A percentile compares a stretch with the other conserved stretches of the same genome.
phyloP scores from a whole-genome alignment of 1,140 invertebrate genomes.

The Leptinotarsa defecta region DNA sequence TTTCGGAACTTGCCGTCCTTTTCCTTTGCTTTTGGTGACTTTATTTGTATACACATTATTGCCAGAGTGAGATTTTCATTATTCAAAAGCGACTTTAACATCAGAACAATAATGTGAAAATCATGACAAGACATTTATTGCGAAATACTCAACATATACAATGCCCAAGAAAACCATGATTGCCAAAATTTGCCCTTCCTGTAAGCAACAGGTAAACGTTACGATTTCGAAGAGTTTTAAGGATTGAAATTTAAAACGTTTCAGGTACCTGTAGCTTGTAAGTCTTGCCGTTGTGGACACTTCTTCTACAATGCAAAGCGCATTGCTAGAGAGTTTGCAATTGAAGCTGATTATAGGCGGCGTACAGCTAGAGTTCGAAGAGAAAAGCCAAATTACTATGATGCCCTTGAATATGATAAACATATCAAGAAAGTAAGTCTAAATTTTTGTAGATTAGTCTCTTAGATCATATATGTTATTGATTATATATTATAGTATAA shows the following conservation, averaged over 20 bases:
- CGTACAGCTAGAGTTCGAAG: conserved; percentile 75
- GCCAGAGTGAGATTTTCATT: too few species aligned
- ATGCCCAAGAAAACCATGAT: conserved; percentile 25
- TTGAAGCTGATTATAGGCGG: conserved; percentile 60
- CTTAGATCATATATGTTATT: too few species aligned
- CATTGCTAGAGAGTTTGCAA: conserved; percentile 57
- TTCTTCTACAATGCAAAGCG: conserved; percentile 74
- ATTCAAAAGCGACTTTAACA: neutral
- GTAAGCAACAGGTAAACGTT: conserved; percentile 7
- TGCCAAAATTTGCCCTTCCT: conserved; percentile 22
- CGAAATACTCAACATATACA: neutral
- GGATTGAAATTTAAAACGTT: neutral
- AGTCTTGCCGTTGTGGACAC: conserved; percentile 78
- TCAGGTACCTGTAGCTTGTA: conserved; percentile 79
- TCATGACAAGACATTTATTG: conserved; percentile 18
- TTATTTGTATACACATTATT: too few species aligned
- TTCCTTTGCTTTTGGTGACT: too few species aligned
- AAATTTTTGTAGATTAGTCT: too few species aligned
- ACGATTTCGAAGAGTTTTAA: too few species aligned
- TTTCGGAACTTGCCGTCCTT: too few species aligned
- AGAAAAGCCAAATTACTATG: conserved; percentile 82
- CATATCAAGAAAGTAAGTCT: conserved; percentile 63
- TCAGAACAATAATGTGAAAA: neutral
- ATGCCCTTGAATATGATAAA: conserved; percentile 77
- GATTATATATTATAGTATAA: too few species aligned